A percentile compares a stretch with the other conserved stretches of the same genome.
Conservation (phyloP, 2,888 invertebrate species). For the Ophioninae sp. region DNA sequence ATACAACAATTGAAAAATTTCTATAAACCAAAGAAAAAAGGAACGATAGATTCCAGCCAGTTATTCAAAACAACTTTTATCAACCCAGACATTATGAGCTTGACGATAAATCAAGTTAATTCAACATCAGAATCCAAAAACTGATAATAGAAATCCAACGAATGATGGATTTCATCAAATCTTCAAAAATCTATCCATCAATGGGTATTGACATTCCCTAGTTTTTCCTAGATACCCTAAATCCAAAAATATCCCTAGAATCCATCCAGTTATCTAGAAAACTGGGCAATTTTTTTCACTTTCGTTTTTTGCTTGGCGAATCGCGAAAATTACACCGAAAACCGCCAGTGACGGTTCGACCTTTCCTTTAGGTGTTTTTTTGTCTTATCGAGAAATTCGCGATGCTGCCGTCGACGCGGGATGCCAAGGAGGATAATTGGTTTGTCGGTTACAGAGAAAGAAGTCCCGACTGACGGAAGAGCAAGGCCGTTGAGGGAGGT, state of each 20-base stretch:
- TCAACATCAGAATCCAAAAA: too few relatives aligned
- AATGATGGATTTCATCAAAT: too few relatives aligned
- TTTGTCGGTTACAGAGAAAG: slow-evolving; percentile 61
- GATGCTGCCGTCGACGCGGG: slow-evolving; percentile 54
- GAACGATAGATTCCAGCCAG: background rate
- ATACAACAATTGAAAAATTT: too few relatives aligned
- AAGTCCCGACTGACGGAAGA: slow-evolving; percentile 53
- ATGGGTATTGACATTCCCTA: background rate
- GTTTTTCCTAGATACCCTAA: background rate
- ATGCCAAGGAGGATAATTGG: slow-evolving; percentile 63
- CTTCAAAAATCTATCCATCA: too few relatives aligned
- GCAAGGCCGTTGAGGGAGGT: slow-evolving; percentile 33
- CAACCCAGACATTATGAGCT: too few relatives aligned
- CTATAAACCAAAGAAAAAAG: too few relatives aligned
- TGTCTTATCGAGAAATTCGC: slow-evolving; percentile 51
- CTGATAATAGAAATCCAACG: too few relatives aligned
- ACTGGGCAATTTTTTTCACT: slow-evolving; percentile 32
- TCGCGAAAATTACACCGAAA: slow-evolving; percentile 45
- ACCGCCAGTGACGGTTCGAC: slow-evolving; percentile 14
- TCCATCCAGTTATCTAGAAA: slow-evolving; percentile 17
- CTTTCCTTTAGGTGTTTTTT: slow-evolving; percentile 11
- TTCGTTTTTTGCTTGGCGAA: slow-evolving; percentile 40
- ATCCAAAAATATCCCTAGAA: background rate
- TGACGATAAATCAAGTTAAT: too few relatives aligned
- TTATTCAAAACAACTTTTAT: background rate